Base-by-base conservation (phyloP, 2,797 vertebrate species). In the Neosalanx taihuensis region DNA sequence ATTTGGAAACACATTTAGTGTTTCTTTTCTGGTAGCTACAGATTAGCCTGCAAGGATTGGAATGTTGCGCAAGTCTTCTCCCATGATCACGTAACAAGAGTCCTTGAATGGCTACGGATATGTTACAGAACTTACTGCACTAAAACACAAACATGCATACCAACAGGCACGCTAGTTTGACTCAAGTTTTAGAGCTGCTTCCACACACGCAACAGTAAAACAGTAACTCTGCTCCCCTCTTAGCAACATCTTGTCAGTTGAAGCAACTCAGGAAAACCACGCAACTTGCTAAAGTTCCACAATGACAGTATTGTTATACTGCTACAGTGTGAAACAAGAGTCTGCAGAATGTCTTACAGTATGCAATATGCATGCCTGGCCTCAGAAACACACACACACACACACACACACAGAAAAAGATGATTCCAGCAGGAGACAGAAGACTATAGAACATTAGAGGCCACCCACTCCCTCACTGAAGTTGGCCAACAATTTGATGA, bases 311-410 rank as follows among this genome's bases (percentile, higher is more conserved):
- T 76, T 83, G 79, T 86, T 86, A 76, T 66, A 58, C 41, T 70
- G 71, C 81, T 75, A 33, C 51, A 56, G 51, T 83, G 76, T 85
- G 81, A 87, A 83, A 86, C 77, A 80, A 76, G 75, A 86, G 68
- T 78, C 84, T 81, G 73, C 29, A 23, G 66, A 37, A 66, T 64
- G 76, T 71, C 62, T 58, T 51, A 72, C 35, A 60, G 69, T 37
- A 76, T 79, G 65, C 76, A 77, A 81, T 76, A 71, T 66, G 79
- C 85, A 83, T 78, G 79, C 66, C 73, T 70, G 73, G 69, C 80
- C 73, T 74, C 49, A 13, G 26, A 29, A 53, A 26, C 46, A 51
- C 33, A 29, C 56, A 59, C 20, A 23, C 56, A 64, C n/a, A 13
- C 72, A 33, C 37, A 46, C 58, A 70, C 59, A 33, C 53, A 23